Evolutionary conservation across 1,140 invertebrate genomes (phyloP).

Genomic region (Leptinotarsa undecemlineata): DNA sequence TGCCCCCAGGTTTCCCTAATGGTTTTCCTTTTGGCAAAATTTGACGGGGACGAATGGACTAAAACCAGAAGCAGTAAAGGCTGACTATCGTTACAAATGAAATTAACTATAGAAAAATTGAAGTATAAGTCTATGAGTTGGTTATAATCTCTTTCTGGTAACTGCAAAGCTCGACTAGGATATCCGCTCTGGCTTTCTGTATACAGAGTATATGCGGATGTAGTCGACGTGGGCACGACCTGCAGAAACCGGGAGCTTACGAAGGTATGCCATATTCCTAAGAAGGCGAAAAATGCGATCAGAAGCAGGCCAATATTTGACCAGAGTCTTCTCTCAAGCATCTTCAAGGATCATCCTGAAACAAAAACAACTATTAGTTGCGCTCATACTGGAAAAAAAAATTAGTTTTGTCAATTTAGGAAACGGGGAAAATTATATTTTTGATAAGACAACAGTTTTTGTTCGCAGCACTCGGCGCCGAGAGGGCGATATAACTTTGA

Average conservation of each 20-base stretch:
- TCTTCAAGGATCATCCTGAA: conserved; percentile 18
- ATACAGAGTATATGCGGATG: conserved; percentile 12
- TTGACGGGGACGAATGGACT: conserved; percentile 69
- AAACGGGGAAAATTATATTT: too few species aligned
- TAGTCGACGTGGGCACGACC: not conserved
- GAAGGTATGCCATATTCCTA: conserved; percentile 22
- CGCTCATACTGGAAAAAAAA: too few species aligned
- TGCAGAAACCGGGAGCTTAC: not conserved
- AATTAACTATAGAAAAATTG: conserved; percentile 47
- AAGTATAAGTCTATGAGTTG: conserved; percentile 48
- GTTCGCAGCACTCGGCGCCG: too few species aligned
- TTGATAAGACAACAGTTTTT: too few species aligned
- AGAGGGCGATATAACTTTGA: too few species aligned
- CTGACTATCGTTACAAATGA: conserved; percentile 50
- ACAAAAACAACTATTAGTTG: not conserved
- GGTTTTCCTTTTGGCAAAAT: conserved; percentile 63
- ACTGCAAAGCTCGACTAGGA: conserved; percentile 25
- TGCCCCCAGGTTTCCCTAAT: conserved; percentile 73
- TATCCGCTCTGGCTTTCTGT: conserved; percentile 1
- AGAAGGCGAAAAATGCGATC: not conserved
- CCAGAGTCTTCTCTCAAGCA: conserved; percentile 23
- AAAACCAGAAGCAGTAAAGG: conserved; percentile 62
- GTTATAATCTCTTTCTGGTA: conserved; percentile 46
- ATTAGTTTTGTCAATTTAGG: too few species aligned
- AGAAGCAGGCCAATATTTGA: conserved; percentile 7